Conservation (phyloP, 2,888 invertebrate species). For the Clivina fossor region DNA sequence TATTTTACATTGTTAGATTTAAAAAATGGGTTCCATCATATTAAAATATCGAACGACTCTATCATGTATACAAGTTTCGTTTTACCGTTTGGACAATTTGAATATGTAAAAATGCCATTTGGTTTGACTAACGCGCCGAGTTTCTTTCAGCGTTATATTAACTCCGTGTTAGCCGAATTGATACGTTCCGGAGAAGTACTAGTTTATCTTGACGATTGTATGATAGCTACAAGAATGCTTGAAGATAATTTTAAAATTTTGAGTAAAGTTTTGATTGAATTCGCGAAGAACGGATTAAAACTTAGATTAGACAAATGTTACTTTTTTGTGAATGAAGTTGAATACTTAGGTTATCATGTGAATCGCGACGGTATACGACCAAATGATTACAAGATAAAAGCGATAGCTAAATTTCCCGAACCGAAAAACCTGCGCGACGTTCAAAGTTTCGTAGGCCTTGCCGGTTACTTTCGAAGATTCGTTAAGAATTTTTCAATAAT, state of each 20-base stretch:
- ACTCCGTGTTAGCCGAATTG: neutral
- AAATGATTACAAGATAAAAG: slow-evolving; percentile 12
- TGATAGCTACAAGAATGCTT: slow-evolving; percentile 23
- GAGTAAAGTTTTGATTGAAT: too few species aligned
- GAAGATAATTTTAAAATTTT: too few species aligned
- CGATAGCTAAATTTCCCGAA: slow-evolving; percentile 7
- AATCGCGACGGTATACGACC: too few species aligned
- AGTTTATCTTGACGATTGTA: slow-evolving; percentile 27
- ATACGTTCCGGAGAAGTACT: slow-evolving; percentile 6
- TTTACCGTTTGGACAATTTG: slow-evolving; percentile 39
- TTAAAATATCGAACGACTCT: slow-evolving; percentile 36
- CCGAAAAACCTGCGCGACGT: slow-evolving; percentile 8
- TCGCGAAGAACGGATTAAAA: too few species aligned
- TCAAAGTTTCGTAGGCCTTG: slow-evolving; percentile 3
- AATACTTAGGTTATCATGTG: too few species aligned
- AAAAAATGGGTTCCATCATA: slow-evolving; percentile 40
- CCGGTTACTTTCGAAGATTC: slow-evolving; percentile 9
- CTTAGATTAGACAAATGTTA: too few species aligned
- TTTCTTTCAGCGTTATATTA: slow-evolving; percentile 34
- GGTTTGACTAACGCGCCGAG: slow-evolving; percentile 40
- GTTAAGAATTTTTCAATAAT: slow-evolving; percentile 3
- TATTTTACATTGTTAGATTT: slow-evolving; percentile 39
- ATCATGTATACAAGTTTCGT: slow-evolving; percentile 39
- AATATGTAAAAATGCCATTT: slow-evolving; percentile 40
- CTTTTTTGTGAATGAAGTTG: too few species aligned